phyloP scores from a whole-genome alignment of 2,113 vertebrate genomes.

The Tragulus kanchil region DNA sequence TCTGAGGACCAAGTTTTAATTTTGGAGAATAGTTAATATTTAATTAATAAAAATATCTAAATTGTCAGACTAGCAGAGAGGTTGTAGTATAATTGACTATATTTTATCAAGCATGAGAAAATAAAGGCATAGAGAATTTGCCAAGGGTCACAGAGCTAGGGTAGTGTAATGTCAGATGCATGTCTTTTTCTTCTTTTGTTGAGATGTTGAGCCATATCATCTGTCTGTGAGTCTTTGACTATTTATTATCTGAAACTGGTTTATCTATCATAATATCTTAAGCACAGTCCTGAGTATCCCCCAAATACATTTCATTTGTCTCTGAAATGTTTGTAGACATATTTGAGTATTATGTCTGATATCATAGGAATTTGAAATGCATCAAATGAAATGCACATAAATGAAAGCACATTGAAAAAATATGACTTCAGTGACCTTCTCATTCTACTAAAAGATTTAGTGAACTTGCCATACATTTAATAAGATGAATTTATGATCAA shows the following conservation, averaged over 20 bases:
- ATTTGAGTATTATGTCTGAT: not conserved
- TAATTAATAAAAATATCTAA: not conserved
- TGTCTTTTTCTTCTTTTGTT: not conserved
- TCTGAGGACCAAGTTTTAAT: constrained; percentile 3
- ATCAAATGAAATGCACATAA: not conserved
- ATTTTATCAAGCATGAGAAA: not conserved
- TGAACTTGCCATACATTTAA: not conserved
- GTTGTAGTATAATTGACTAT: not conserved
- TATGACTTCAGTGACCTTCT: not conserved
- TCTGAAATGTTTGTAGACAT: not conserved
- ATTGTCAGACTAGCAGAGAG: not conserved
- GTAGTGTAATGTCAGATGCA: not conserved
- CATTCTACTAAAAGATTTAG: not conserved
- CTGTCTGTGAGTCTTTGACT: not conserved
- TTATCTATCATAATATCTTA: not conserved
- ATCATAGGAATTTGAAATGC: not conserved
- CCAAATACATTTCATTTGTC: not conserved
- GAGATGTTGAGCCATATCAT: not conserved
- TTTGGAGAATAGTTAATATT: constrained; percentile 9
- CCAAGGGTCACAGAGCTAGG: not conserved
- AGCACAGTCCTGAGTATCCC: not conserved
- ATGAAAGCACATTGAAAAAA: not conserved
- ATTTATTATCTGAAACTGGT: not conserved
- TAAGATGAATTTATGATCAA: not conserved
- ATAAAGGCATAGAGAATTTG: not conserved